Base-by-base conservation (phyloP, 2,888 invertebrate species). In the Melinaea marsaeus region DNA sequence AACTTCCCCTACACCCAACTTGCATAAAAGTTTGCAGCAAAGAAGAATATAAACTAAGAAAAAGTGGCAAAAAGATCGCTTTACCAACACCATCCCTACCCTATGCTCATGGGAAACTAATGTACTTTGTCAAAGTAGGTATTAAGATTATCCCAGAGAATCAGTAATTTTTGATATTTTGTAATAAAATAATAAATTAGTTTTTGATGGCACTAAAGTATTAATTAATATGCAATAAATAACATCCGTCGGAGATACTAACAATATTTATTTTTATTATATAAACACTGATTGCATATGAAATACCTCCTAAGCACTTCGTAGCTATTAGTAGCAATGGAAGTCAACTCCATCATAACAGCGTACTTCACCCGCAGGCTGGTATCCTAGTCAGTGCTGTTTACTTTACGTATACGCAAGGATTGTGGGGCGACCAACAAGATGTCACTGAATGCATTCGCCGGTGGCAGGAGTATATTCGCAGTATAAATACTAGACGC, bases 341-440 rank as follows among this genome's bases (percentile, higher is more conserved):
- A 67, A 65, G 58, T 64, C 63, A 64, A 57, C 56, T 42, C 46
- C 55, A 62, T 54, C 57, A 32, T 32, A 64, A 61, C 45, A 33
- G 58, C 5, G 57, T 55, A 32, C 70, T 70, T 60, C 65, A 54
- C 74, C 62, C 55, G 13, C 79, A 88, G 89, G 85, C 89, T 86
- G 87, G 85, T 55, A 75, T 90, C 83, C 83, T 90, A 72, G 84
- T 82, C 75, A 85, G 90, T 62, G 77, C 86, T 68, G 77, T 84
- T 69, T 88, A 86, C 76, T 91, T 88, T 76, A 90, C 90, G 73
- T 86, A 87, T 73, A 73, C 79, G 64, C 89, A 91, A 79, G 90
- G 90, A 74, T 81, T 91, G 68, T 91, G 90, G 91, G 90, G 90
- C 70, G 80, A 86, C 71, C 90, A 90, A 72, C 82, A 76, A 72